Evolutionary conservation across 2,113 vertebrate species (phyloP).

Genomic region (Pollachius pollachius): DNA sequence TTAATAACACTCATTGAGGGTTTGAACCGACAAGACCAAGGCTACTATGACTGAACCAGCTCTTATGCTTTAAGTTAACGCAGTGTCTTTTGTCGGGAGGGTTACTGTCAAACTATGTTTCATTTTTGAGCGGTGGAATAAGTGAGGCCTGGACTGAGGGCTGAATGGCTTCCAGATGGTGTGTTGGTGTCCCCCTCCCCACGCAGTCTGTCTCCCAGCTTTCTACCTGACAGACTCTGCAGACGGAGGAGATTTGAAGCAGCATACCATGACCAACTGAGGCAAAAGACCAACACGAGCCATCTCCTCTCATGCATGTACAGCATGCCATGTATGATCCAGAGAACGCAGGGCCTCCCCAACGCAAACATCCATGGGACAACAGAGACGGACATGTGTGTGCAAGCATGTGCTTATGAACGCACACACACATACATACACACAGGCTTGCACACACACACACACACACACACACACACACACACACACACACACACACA

Average conservation of each 20-base stretch:
- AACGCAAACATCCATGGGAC: slow-evolving; percentile 5
- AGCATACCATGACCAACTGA: slow-evolving; percentile 63
- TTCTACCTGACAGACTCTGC: slow-evolving; percentile 53
- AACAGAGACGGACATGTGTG: not conserved
- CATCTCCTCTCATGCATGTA: slow-evolving; percentile 35
- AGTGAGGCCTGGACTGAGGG: slow-evolving; percentile 33
- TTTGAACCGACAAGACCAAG: slow-evolving; percentile 28
- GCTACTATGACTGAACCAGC: slow-evolving; percentile 47
- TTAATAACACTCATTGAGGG: slow-evolving; percentile 21
- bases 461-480: not conserved
- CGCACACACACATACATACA: too few species aligned
- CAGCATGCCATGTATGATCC: slow-evolving; percentile 23
- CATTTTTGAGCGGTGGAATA: slow-evolving; percentile 47
- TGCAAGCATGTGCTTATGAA: not conserved
- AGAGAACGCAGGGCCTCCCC: slow-evolving; percentile 21
- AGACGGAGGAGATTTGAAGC: slow-evolving; percentile 58
- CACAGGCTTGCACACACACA: not conserved
- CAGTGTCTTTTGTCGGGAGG: slow-evolving; percentile 41
- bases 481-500: too few species aligned
- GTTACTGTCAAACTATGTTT: slow-evolving; percentile 47
- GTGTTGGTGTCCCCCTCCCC: slow-evolving; percentile 36
- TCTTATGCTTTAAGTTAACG: slow-evolving; percentile 57
- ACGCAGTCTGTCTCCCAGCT: slow-evolving; percentile 35
- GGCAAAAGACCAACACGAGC: slow-evolving; percentile 53
- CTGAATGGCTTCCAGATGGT: slow-evolving; percentile 73